These are phyloP conservation scores for Elephas maximus DNA, from an alignment of 2,113 vertebrate genomes.

Conservation along the genomic window DNA sequence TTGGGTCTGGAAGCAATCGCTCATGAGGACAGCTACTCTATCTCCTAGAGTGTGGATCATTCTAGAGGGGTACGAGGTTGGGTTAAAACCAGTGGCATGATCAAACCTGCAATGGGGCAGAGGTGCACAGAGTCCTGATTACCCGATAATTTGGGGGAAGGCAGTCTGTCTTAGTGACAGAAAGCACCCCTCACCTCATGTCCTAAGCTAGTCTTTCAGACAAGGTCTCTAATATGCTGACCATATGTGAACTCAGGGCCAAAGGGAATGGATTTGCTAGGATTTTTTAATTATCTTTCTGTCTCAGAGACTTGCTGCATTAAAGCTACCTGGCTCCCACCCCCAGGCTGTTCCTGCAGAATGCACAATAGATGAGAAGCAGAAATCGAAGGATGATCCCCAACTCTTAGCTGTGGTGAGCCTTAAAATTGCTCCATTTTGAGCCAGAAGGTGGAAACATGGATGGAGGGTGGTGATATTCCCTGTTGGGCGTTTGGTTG, in stretches of 20 bases:
- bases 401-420: neutral
- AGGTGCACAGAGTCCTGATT: neutral
- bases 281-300: slow-evolving; percentile 64
- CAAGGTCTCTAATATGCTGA: slow-evolving; percentile 56
- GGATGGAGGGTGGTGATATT: neutral
- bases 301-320: slow-evolving; percentile 36
- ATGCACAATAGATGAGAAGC: slow-evolving; percentile 1
- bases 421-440: neutral
- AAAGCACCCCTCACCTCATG: neutral
- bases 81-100: slow-evolving; percentile 78
- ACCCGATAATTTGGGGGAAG: neutral
- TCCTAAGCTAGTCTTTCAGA: slow-evolving; percentile 41
- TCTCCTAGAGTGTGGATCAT: slow-evolving; percentile 85
- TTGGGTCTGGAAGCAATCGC: slow-evolving; percentile 84
- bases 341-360: neutral
- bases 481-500: neutral
- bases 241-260: slow-evolving; percentile 66
- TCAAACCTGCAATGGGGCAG: neutral
- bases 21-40: slow-evolving; percentile 89
- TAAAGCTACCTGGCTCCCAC: slow-evolving; percentile 55
- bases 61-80: slow-evolving; percentile 82
- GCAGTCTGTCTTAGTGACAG: neutral
- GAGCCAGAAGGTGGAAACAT: neutral
- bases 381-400: slow-evolving; percentile 22
- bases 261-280: slow-evolving; percentile 33